phyloP scores from a whole-genome alignment of 2,888 invertebrate genomes.

The Diabrotica balteata region DNA sequence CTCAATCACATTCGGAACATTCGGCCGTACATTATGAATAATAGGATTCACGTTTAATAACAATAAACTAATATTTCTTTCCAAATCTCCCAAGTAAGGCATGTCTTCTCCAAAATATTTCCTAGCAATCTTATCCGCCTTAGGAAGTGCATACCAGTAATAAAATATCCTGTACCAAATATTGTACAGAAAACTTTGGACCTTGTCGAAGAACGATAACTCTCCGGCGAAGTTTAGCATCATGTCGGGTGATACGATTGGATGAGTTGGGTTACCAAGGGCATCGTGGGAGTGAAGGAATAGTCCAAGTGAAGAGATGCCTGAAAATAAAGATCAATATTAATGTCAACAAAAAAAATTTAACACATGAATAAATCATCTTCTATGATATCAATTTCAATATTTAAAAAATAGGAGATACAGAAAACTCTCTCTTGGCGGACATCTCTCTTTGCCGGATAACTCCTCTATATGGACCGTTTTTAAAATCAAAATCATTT shows the following conservation, averaged over 20 bases:
- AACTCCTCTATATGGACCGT: too few species aligned
- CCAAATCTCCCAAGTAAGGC: slow-evolving; percentile 39
- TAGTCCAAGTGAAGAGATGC: slow-evolving; percentile 41
- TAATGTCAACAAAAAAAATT: too few species aligned
- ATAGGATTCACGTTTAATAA: slow-evolving; percentile 37
- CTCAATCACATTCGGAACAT: slow-evolving; percentile 39
- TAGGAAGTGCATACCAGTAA: slow-evolving; percentile 32
- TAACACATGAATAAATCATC: too few species aligned
- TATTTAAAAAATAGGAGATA: too few species aligned
- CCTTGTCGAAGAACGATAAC: slow-evolving; percentile 28
- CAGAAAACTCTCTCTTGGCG: too few species aligned
- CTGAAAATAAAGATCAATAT: slow-evolving; percentile 17
- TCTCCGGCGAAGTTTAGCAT: slow-evolving; percentile 13
- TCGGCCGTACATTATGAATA: slow-evolving; percentile 34
- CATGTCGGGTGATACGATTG: slow-evolving; percentile 43
- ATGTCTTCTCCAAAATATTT: slow-evolving; percentile 46
- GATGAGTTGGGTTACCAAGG: slow-evolving; percentile 47
- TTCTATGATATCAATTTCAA: too few species aligned
- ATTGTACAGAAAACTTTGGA: slow-evolving; percentile 32
- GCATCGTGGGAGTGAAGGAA: slow-evolving; percentile 38
- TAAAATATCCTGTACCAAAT: slow-evolving; percentile 34
- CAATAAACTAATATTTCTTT: slow-evolving; percentile 38
- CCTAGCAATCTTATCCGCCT: slow-evolving; percentile 29
- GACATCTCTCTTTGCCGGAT: too few species aligned
- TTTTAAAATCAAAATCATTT: too few species aligned